Conservation (phyloP, 37 sponge, comb jelly and placozoan genomes). For the Cliona cf. orientalis region DNA sequence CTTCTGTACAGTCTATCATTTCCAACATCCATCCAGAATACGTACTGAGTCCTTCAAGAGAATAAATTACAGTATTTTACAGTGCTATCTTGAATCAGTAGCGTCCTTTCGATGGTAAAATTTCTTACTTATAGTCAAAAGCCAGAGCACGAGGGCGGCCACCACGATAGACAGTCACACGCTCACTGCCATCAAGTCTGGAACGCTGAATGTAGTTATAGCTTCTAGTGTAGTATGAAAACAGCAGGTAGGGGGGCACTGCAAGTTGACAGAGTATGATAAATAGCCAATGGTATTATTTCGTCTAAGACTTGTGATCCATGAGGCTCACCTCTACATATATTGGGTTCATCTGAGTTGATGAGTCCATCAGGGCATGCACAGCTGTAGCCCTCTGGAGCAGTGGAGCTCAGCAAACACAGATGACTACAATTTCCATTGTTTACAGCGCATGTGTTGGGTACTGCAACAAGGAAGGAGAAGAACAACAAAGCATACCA, state of each 20-base stretch:
- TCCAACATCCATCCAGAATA: slow-evolving; percentile 8
- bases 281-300: too few species aligned
- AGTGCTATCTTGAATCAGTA: background rate
- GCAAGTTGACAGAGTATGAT: background rate
- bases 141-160: slow-evolving; percentile 26
- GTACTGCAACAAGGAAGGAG: background rate
- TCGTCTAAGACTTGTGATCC: background rate
- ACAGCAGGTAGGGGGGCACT: slow-evolving; percentile 16
- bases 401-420: slow-evolving; percentile 45
- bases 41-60: background rate
- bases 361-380: slow-evolving; percentile 46
- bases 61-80: background rate
- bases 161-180: slow-evolving; percentile 5
- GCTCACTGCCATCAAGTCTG: slow-evolving; percentile 17
- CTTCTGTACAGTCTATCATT: slow-evolving; percentile 16
- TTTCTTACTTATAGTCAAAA: slow-evolving; percentile 23
- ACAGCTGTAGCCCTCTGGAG: slow-evolving; percentile 39
- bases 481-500: too few species aligned
- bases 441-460: slow-evolving; percentile 23
- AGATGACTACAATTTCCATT: slow-evolving; percentile 71
- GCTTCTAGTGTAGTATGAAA: slow-evolving; percentile 10
- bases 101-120: too few species aligned
- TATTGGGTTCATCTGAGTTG: background rate
- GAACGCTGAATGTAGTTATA: slow-evolving; percentile 3
- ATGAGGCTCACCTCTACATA: background rate